Conservation (phyloP, 2,113 vertebrate genomes). For the Sylvicapra grimmia region DNA sequence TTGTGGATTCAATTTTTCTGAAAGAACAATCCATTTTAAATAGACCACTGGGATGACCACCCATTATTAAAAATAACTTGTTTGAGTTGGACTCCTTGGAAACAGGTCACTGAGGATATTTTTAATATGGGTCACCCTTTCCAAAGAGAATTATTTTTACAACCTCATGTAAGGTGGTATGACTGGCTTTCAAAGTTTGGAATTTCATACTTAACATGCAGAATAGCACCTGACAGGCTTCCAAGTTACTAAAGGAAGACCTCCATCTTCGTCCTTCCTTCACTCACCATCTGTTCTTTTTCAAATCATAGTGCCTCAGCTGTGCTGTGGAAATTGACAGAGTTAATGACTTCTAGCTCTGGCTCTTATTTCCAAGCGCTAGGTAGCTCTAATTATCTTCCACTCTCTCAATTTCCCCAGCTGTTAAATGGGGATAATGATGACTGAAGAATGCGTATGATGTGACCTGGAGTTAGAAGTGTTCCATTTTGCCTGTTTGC, state of each 20-base stretch:
- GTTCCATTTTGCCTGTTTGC: not conserved
- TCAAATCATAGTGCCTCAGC: constrained; percentile 33
- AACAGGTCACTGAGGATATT: constrained; percentile 33
- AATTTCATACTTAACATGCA: constrained; percentile 44
- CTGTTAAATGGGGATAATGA: constrained; percentile 40
- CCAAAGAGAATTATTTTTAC: constrained; percentile 35
- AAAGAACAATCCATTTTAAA: constrained; percentile 5
- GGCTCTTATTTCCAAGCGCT: not conserved
- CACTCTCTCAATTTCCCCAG: constrained; percentile 26
- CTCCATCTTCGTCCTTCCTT: constrained; percentile 38
- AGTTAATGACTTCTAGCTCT: constrained; percentile 36
- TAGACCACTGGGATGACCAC: not conserved
- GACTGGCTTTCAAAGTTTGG: constrained; percentile 42
- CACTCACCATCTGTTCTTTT: constrained; percentile 64
- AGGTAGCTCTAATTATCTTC: constrained; percentile 9
- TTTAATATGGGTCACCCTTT: constrained; percentile 34
- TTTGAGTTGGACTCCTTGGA: constrained; percentile 20
- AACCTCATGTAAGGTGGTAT: not conserved
- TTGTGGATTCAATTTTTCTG: not conserved
- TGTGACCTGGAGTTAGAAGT: not conserved
- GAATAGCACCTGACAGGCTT: constrained; percentile 38
- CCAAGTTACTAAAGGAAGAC: constrained; percentile 59
- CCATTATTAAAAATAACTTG: not conserved
- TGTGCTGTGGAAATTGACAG: constrained; percentile 28
- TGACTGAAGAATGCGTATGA: not conserved